Evolutionary conservation across 2,888 invertebrate species (phyloP).

Genomic region (Heliconius cydno): DNA sequence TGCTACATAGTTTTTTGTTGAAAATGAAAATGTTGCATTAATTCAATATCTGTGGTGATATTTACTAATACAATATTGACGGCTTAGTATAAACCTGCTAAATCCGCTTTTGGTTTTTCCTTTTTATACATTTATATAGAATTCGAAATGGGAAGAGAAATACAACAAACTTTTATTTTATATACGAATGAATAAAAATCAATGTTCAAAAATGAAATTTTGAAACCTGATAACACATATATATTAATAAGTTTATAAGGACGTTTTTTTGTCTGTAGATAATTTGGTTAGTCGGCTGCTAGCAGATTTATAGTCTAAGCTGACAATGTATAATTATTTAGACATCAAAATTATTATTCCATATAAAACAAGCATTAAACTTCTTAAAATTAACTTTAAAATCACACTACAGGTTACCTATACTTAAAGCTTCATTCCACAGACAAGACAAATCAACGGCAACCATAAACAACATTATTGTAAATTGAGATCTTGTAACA

Average conservation of each 20-base stretch:
- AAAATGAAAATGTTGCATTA: not conserved
- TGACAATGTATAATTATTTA: constrained; percentile 6
- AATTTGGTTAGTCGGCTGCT: no score
- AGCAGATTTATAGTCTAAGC: no score
- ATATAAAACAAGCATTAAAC: constrained; percentile 34
- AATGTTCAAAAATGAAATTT: no score
- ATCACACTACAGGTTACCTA: constrained; percentile 40
- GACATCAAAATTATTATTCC: constrained; percentile 35
- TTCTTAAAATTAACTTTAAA: constrained; percentile 34
- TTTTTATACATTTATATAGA: no score
- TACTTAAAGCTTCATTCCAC: constrained; percentile 44
- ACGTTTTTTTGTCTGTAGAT: no score
- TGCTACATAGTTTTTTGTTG: not conserved
- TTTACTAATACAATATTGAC: not conserved
- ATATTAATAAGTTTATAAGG: no score
- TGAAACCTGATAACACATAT: no score
- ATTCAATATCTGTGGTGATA: constrained; percentile 19
- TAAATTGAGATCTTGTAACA: constrained; percentile 21
- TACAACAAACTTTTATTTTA: no score
- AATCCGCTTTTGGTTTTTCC: no score
- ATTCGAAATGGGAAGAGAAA: no score
- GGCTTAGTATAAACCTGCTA: no score
- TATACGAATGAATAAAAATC: no score
- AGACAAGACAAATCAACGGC: constrained; percentile 24
- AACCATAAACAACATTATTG: constrained; percentile 16